phyloP scores from a whole-genome alignment of 1,140 invertebrate genomes.

The Saccostrea echinata region DNA sequence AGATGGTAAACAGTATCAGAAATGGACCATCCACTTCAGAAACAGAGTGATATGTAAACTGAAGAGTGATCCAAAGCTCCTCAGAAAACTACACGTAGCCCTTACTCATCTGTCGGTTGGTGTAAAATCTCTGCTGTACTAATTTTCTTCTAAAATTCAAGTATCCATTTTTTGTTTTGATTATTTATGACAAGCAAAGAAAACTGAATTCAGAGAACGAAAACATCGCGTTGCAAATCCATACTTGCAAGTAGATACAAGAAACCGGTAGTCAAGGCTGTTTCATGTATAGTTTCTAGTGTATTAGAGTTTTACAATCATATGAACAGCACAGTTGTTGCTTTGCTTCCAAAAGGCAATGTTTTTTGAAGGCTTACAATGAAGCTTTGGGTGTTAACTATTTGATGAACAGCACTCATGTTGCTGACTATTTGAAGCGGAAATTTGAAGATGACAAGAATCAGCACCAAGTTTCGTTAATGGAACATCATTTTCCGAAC shows the following conservation, averaged over 20 bases:
- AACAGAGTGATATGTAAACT: constrained; percentile 28
- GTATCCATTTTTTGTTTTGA: no score
- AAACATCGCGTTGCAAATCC: no score
- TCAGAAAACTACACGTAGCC: neutral
- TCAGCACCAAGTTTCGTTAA: neutral
- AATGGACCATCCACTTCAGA: neutral
- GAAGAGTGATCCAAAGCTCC: neutral
- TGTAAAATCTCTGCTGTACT: neutral
- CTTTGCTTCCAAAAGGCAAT: no score
- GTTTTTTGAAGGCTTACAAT: constrained; percentile 54
- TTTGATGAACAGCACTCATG: constrained; percentile 54
- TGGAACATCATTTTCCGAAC: neutral
- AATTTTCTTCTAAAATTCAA: no score
- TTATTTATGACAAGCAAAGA: no score
- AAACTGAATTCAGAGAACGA: no score
- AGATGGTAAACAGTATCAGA: neutral
- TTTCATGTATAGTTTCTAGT: no score
- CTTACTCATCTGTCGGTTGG: constrained; percentile 10
- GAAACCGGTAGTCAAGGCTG: no score
- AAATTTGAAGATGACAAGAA: neutral
- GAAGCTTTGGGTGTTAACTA: constrained; percentile 63
- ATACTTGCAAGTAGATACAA: no score
- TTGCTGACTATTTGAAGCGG: constrained; percentile 43
- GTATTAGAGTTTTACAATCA: no score
- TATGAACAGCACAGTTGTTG: no score